phyloP scores from a whole-genome alignment of 1,140 invertebrate species.

The Hylaeus volcanicus region DNA sequence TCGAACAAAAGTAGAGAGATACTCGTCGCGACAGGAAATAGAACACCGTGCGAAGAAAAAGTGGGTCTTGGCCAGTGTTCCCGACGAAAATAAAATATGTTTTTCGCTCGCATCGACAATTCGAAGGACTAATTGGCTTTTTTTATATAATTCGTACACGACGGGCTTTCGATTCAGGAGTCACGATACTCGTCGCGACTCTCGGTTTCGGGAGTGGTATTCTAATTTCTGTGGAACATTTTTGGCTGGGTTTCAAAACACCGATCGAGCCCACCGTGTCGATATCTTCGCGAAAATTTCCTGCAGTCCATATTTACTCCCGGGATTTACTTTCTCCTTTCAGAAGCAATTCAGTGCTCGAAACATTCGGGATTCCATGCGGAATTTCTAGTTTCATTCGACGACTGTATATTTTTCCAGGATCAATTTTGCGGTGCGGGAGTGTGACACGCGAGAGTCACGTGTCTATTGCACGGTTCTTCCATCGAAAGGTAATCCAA shows the following conservation, averaged over 20 bases:
- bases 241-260: conserved; percentile 30
- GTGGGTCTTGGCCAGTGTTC: conserved; percentile 44
- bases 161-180: not conserved
- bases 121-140: not conserved
- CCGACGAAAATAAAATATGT: conserved; percentile 51
- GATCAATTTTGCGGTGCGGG: too few relatives aligned
- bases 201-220: not conserved
- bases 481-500: too few relatives aligned
- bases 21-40: conserved; percentile 34
- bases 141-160: not conserved
- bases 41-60: conserved; percentile 40
- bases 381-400: too few relatives aligned
- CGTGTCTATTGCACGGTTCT: too few relatives aligned
- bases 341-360: too few relatives aligned
- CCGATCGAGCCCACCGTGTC: conserved; percentile 1
- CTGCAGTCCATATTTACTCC: not conserved
- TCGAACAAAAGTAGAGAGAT: conserved; percentile 24
- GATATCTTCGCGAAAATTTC: conserved; percentile 35
- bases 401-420: too few relatives aligned
- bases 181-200: not conserved
- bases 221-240: conserved; percentile 26
- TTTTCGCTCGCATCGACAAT: conserved; percentile 14
- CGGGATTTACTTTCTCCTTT: not conserved
- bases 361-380: too few relatives aligned
- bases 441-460: too few relatives aligned